Base-by-base conservation (phyloP, 2,113 vertebrate genomes). In the Ascaphus truei region DNA sequence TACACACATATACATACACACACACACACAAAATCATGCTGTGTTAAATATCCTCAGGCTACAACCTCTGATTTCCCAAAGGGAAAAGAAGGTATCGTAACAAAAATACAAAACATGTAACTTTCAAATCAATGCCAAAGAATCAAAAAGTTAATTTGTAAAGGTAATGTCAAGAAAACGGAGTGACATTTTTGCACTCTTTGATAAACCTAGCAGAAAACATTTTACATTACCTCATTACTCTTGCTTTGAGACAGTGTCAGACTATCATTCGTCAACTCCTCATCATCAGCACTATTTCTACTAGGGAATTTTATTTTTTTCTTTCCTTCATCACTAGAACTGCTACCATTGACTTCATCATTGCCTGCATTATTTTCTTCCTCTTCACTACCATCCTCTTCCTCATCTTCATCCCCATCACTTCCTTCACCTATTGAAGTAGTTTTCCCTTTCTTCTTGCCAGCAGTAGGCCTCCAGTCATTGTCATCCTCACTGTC, bases 401-500 rank as follows among this genome's bases (percentile, higher is more conserved):
- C 92, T 60, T 91, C 89, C 15, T 89, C 92, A 20, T 89, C 92
- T 0, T 89, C 93, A 72, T 89, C 95, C 15, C 89, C 93, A 47
- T 93, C 94, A 0, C 88, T 86, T 5, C 86, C 92, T 23, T 92
- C 93, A 75, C 92, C 96, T 6, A 86, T 91, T 31, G 91, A 61
- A 0, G 85, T 78, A 0, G 88, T 77, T 76, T 94, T 94, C 37
- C 92, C 82, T 69, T 93, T 98, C 71, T 81, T 96, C 81, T 94
- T 96, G 9, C 79, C 95, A 2, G 87, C 88, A 3, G 93, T 84
- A 3, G 97, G 97, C 18, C 95, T 87, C 97, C 97, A 99, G 76
- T 99, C 97, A 16, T 98, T 99, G 76, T 99, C 97, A 31, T 99
- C 97, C 74, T 99, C 97, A 4, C 96, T 99, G 39, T 99, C 97